phyloP scores from a whole-genome alignment of 2,113 vertebrate genomes.

The Pyrgilauda ruficollis region DNA sequence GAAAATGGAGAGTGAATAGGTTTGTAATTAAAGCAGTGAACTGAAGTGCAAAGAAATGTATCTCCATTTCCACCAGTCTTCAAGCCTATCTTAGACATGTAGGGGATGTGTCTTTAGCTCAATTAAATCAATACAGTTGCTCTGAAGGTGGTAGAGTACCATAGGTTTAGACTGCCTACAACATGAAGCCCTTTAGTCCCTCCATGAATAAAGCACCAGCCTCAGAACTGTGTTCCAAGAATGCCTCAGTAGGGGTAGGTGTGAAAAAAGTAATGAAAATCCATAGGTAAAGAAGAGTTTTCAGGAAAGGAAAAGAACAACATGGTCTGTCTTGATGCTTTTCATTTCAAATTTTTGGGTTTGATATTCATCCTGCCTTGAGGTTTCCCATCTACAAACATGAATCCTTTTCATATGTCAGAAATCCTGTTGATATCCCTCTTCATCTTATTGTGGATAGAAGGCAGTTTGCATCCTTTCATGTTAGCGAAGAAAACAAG shows the following conservation, averaged over 20 bases:
- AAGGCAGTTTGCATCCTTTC: background rate
- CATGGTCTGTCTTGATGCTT: background rate
- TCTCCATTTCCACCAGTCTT: background rate
- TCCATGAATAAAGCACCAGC: background rate
- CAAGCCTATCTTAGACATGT: background rate
- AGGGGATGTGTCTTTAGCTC: background rate
- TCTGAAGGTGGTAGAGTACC: background rate
- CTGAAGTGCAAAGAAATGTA: background rate
- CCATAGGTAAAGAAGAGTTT: background rate
- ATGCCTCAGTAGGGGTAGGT: background rate
- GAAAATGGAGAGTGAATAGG: background rate
- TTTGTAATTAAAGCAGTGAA: background rate
- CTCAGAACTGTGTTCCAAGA: background rate
- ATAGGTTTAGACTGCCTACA: background rate
- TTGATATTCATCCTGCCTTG: background rate
- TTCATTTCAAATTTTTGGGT: background rate
- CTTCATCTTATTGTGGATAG: background rate
- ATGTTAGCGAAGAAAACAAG: constrained; percentile 8
- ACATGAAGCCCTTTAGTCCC: background rate
- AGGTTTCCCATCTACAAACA: background rate
- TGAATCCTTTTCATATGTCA: background rate
- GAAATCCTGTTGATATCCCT: background rate
- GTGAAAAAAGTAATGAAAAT: background rate
- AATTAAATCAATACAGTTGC: background rate
- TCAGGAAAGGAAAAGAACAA: background rate